Evolutionary conservation across 2,113 vertebrate species (phyloP), one percentile per base, ranked within the genome.

Genomic region (Vombatus ursinus): DNA sequence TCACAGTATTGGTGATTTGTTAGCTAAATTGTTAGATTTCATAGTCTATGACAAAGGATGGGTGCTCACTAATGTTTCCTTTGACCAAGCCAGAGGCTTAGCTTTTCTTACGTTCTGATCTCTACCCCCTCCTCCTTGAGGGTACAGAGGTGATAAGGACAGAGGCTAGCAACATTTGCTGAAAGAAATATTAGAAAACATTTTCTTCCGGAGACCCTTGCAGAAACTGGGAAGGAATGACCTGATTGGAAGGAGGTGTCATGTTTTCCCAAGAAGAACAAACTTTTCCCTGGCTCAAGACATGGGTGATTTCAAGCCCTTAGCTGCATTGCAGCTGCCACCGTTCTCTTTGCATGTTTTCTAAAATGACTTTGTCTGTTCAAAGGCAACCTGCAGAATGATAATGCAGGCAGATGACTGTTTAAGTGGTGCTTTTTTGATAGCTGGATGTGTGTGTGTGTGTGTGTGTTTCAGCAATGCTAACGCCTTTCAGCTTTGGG

Each of bases 121-220:
- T 95, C 92, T 92, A 92, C 53, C 89, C 16, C 57, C 93, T 95
- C 93, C 61, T 68, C 92, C 94, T 96, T 91, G 91, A 89, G 50
- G 95, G 50, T 96, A 94, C 37, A 44, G 53, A 95, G 96, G 49
- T 31, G 50, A 53, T 92, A 96, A 92, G 93, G 51, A 93, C 37
- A 94, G 84, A 95, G 91, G 12, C 11, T 92, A 94, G 50, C 7
- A 14, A 89, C 93, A 52, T 94, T 91, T 97, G 93, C 44, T 92
- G 5, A 94, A 96, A 61, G 6, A 94, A 89, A 95, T 37, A 50
- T 51, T 89, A 92, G 93, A 92, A 96, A 96, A 89, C 91, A 9
- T 61, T n/a, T 22, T 28, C n/a, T 95, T 97, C 97, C 19, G 50
- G 57, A 89, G 93, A 90, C 31, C 31, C 92, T 96, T 96, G 51